Percentiles rank a stretch among this genome's conserved stretches.
phyloP scores from a whole-genome alignment of 2,113 vertebrate genomes.

The Glaucidium brasilianum region DNA sequence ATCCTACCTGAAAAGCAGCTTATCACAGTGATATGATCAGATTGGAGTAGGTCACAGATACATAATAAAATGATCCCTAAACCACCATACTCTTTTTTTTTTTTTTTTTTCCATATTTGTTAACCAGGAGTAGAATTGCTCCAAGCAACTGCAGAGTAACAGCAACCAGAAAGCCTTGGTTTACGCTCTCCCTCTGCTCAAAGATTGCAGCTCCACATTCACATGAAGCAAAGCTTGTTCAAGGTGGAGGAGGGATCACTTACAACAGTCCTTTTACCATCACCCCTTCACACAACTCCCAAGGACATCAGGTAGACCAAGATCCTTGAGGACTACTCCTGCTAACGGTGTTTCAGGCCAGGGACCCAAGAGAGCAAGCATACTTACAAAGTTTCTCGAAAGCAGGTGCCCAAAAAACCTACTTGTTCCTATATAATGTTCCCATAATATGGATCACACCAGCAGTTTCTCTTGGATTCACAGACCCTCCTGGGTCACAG shows the following conservation, averaged over 20 bases:
- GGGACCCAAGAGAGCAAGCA: neutral
- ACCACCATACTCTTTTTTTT: neutral
- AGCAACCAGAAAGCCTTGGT: neutral
- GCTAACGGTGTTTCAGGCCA: neutral
- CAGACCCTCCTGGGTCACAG: neutral
- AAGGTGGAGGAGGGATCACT: neutral
- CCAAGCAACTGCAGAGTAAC: neutral
- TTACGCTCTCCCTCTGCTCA: neutral
- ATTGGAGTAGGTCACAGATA: too few species aligned
- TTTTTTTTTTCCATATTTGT: neutral
- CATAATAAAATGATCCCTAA: neutral
- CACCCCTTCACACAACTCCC: neutral
- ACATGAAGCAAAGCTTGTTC: neutral
- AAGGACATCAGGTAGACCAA: neutral
- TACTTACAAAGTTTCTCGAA: neutral
- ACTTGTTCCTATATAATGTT: neutral
- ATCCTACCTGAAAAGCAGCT: neutral
- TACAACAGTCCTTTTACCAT: neutral
- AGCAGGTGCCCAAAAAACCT: fast-evolving
- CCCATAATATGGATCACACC: neutral
- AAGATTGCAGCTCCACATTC: neutral
- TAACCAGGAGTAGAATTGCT: neutral
- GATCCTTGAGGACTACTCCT: neutral
- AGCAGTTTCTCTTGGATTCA: neutral
- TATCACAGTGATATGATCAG: neutral